These are phyloP conservation scores for Tenthredo livida DNA, from an alignment of 2,888 invertebrate species.

Conservation along the genomic window DNA sequence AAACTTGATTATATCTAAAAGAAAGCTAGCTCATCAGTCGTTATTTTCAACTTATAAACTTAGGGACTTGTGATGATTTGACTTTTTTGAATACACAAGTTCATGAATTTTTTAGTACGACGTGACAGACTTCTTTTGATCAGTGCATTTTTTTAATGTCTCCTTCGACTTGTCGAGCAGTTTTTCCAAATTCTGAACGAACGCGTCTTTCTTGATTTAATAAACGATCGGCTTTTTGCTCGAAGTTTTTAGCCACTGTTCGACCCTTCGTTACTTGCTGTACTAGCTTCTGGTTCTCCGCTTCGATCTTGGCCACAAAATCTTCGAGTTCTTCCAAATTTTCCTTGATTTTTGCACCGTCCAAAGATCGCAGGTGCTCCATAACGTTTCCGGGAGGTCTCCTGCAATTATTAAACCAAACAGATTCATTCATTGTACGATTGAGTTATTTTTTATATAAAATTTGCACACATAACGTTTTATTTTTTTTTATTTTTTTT, in stretches of 20 bases:
- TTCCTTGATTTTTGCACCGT: slow-evolving; percentile 65
- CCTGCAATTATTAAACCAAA: slow-evolving; percentile 61
- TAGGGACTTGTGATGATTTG: neutral
- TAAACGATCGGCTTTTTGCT: slow-evolving; percentile 59
- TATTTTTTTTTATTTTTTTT: no score
- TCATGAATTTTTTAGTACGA: neutral
- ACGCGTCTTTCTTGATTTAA: slow-evolving; percentile 54
- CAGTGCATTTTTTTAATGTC: slow-evolving; percentile 53
- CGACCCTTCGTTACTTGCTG: slow-evolving; percentile 62
- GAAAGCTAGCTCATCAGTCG: neutral
- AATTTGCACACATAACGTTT: neutral
- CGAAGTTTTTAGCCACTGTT: slow-evolving; percentile 55
- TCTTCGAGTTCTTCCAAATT: slow-evolving; percentile 63
- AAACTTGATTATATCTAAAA: neutral
- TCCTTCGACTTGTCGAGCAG: slow-evolving; percentile 58
- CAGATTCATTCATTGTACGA: neutral
- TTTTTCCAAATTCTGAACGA: slow-evolving; percentile 59
- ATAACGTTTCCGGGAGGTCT: slow-evolving; percentile 71
- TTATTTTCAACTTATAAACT: neutral
- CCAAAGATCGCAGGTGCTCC: slow-evolving; percentile 68
- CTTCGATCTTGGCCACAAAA: slow-evolving; percentile 63
- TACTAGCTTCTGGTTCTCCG: slow-evolving; percentile 66
- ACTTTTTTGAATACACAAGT: neutral
- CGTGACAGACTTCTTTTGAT: neutral
- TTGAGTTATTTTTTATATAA: neutral